A percentile compares a stretch with the other conserved stretches of the same genome.
These are phyloP conservation scores for Cephus spinipes DNA, from an alignment of 2,888 invertebrate species.

Conservation along the genomic window DNA sequence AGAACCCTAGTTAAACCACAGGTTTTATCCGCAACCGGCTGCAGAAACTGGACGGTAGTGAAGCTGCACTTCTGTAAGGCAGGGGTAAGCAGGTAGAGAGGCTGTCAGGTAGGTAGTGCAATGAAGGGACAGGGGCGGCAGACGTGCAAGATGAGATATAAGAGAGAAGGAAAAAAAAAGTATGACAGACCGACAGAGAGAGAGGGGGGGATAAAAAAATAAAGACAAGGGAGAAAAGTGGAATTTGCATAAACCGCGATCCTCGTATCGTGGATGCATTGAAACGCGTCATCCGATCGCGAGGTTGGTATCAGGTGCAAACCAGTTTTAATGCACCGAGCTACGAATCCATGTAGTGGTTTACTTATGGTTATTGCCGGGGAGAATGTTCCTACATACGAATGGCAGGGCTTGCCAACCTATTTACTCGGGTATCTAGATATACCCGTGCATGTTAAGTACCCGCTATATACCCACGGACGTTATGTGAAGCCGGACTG, in stretches of 20 bases:
- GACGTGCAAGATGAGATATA: not conserved
- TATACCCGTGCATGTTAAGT: not conserved
- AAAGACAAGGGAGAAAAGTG: conserved; percentile 17
- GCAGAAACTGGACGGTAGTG: not conserved
- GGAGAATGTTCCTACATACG: not conserved
- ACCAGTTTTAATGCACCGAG: conserved; percentile 53
- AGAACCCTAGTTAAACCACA: not conserved
- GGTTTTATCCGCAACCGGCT: not conserved
- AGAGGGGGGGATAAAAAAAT: conserved; percentile 13
- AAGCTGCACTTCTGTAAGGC: not conserved
- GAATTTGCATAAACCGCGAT: conserved; percentile 12
- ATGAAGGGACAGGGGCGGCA: not conserved
- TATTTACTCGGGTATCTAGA: not conserved
- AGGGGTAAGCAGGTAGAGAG: not conserved
- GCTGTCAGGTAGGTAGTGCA: not conserved
- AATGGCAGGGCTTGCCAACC: not conserved
- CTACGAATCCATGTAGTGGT: not conserved
- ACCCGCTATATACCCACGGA: not conserved
- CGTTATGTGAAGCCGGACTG: not conserved
- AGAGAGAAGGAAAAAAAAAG: not conserved
- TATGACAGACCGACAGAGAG: conserved; percentile 19
- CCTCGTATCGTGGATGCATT: conserved; percentile 40
- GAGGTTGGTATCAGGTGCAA: conserved; percentile 64
- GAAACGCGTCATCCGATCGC: conserved; percentile 65
- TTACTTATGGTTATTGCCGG: not conserved